phyloP scores from a whole-genome alignment of 2,797 vertebrate genomes.

The Anas capensis region DNA sequence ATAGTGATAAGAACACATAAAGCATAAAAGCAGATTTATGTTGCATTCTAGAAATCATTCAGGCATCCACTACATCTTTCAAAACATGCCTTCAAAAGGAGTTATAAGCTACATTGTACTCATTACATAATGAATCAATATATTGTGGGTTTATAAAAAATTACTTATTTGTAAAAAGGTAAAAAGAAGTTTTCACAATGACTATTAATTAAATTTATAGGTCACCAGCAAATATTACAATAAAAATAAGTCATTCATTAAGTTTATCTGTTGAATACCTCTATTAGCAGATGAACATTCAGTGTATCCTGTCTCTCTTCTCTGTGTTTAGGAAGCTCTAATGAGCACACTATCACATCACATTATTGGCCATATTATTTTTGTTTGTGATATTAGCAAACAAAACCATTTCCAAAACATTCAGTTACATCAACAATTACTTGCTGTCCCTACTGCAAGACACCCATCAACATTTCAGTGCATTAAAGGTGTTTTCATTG shows the following conservation, averaged over 20 bases:
- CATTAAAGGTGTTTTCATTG: fast-evolving
- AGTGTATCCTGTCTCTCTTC: neutral
- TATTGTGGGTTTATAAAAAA: neutral
- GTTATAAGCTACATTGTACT: neutral
- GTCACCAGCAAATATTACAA: neutral
- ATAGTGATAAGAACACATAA: neutral
- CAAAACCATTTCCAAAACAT: neutral
- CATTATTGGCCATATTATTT: neutral
- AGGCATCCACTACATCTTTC: neutral
- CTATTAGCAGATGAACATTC: neutral
- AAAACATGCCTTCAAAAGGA: neutral
- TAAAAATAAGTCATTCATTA: neutral
- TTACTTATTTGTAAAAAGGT: neutral
- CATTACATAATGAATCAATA: neutral
- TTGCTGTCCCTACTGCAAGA: neutral
- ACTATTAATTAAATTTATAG: neutral
- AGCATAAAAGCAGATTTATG: neutral
- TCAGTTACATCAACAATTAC: neutral
- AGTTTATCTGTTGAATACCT: neutral
- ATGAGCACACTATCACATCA: neutral
- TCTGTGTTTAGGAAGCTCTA: neutral
- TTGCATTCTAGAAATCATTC: neutral
- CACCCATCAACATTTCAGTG: neutral
- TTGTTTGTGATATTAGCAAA: neutral
- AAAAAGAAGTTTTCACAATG: neutral